Base-by-base conservation (phyloP, 2,888 invertebrate species). In the Pachymerium ferrugineum region DNA sequence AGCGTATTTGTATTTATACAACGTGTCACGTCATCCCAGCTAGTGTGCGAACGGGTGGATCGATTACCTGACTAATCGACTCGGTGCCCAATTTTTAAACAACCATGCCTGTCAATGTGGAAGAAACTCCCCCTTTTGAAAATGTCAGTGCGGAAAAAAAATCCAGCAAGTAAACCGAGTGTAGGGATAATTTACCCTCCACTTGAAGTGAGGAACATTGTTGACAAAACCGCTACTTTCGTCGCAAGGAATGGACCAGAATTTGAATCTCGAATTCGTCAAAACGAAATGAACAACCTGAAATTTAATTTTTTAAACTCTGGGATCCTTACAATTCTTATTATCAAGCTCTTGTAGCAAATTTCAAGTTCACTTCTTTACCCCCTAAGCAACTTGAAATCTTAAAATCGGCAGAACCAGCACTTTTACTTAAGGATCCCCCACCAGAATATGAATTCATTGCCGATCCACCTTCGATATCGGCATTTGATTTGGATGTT, bases 291-390 rank as follows among this genome's bases (percentile, higher is more conserved):
- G 76, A 94, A 95, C 70, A 99, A 99, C 83, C 93, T 97, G 0
- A 98, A 98, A 83, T 99, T 99, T 82, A 98, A 98, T 84, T 99
- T 99, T 81, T 87, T 99, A 76, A 97, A 93, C 81, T 86, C 90
- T 8, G 94, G 94, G 99, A 99, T 84, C 99, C 99, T 0, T 99
- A 99, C 81, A 94, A 99, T 88, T 95, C 97, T 0, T 99, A 99
- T 81, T 99, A 99, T 84, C 92, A 97, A 80, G 94, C 97, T 81
- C 98, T 97, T 85, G 98, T 99, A 68, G 93, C 92, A 81, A 97
- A 97, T 29, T 25, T 72, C 22, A 8, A 72, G 72, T 30, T 31
- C 2, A 88, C 90, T 4, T 88, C 90, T 0, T 91, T 92, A 0
- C 93, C 93, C 77, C 90, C 91, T 74, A 90, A 93, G 74, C 94